Percentiles rank a stretch among this genome's conserved stretches.
Conservation (phyloP, 2,113 vertebrate species). For the Vanacampus margaritifer region DNA sequence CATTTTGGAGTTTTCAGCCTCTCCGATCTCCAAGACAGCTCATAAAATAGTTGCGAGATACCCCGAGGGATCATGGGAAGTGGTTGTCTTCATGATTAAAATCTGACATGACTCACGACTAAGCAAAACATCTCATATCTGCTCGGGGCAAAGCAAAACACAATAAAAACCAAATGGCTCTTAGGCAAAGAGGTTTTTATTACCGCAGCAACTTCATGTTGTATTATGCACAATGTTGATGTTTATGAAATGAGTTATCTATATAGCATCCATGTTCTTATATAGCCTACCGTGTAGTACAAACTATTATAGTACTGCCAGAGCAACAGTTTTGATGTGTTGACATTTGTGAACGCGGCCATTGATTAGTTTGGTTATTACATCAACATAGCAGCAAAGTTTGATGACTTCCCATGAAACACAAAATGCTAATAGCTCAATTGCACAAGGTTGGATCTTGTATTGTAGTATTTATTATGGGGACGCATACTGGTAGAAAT, state of each 20-base stretch:
- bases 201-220: not conserved
- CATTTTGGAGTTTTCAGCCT: not conserved
- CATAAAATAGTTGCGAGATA: not conserved
- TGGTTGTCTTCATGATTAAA: conserved; percentile 3
- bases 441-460: too few species aligned
- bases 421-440: too few species aligned
- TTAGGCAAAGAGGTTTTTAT: not conserved
- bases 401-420: too few species aligned
- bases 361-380: too few species aligned
- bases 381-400: too few species aligned
- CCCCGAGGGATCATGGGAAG: not conserved
- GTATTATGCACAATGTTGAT: not conserved
- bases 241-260: not conserved
- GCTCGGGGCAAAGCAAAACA: not conserved
- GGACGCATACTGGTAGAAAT: not conserved
- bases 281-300: too few species aligned
- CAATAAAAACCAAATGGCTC: not conserved
- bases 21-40: not conserved
- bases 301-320: too few species aligned
- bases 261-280: too few species aligned
- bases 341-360: too few species aligned
- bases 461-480: too few species aligned
- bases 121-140: conserved; percentile 2
- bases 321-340: too few species aligned
- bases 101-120: not conserved